Evolutionary conservation across 2,113 vertebrate genomes (phyloP).

Genomic region (Chloroceryle aenea): DNA sequence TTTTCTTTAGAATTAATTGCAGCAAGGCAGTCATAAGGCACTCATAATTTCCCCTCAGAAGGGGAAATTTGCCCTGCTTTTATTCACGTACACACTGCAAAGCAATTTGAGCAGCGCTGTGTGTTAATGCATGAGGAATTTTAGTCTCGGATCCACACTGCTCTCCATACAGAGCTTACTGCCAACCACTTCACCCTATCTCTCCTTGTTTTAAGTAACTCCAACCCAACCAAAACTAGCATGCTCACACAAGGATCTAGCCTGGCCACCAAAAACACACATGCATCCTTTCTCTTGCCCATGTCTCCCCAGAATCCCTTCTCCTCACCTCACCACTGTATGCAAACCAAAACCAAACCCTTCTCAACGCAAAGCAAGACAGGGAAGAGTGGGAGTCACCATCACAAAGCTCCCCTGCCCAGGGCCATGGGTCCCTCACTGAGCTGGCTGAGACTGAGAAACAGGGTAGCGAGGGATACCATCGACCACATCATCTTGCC

Average conservation of each 20-base stretch:
- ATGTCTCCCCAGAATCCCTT: background rate
- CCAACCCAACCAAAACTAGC: background rate
- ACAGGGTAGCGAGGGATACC: background rate
- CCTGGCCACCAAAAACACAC: background rate
- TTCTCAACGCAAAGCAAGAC: background rate
- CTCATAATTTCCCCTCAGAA: background rate
- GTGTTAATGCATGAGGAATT: background rate
- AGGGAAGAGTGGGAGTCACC: accelerated
- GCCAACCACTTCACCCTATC: background rate
- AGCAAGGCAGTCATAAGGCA: background rate
- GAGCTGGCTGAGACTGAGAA: background rate
- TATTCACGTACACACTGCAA: background rate
- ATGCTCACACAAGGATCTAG: accelerated
- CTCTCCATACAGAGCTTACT: background rate
- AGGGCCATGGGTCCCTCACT: background rate
- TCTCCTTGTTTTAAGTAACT: background rate
- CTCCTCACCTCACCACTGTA: background rate
- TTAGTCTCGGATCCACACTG: background rate
- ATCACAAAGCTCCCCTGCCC: background rate
- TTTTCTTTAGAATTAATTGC: background rate
- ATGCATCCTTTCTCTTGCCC: accelerated
- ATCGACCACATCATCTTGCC: conserved; percentile 30
- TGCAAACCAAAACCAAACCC: accelerated
- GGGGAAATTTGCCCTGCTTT: background rate
- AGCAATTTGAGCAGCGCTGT: background rate